Conservation (phyloP, 2,888 invertebrate species). For the Coremacera marginata region DNA sequence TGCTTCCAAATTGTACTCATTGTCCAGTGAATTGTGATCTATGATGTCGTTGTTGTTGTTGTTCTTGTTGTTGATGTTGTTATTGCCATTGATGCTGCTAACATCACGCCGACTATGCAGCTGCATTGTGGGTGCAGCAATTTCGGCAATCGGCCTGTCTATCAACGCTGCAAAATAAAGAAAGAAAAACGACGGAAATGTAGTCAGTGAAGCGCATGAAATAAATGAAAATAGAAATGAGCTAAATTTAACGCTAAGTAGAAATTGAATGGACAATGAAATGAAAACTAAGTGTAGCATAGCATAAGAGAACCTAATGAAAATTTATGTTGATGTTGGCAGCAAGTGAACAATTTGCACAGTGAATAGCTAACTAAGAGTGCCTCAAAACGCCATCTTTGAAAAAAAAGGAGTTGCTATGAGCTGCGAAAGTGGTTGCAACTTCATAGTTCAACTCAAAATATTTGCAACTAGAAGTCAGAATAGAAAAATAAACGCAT, state of each 20-base stretch:
- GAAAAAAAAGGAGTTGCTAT: neutral
- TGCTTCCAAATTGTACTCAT: slow-evolving; percentile 34
- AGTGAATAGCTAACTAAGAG: neutral
- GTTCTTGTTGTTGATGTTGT: slow-evolving; percentile 42
- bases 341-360: neutral
- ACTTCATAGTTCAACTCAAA: neutral
- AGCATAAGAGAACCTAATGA: slow-evolving; percentile 1
- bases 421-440: neutral
- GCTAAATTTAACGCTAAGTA: neutral
- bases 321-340: slow-evolving; percentile 1
- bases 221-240: slow-evolving; percentile 8
- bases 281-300: neutral
- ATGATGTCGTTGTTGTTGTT: slow-evolving; percentile 48
- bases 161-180: slow-evolving; percentile 4
- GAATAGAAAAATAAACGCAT: too few relatives aligned
- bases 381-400: neutral
- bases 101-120: slow-evolving; percentile 6
- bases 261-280: slow-evolving; percentile 11
- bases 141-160: neutral
- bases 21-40: slow-evolving; percentile 45
- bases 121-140: neutral
- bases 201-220: neutral
- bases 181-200: neutral
- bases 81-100: slow-evolving; percentile 15
- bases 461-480: too few relatives aligned